Evolutionary conservation across 2,797 vertebrate genomes (phyloP).

Genomic region (Halcyon chelicuti): DNA sequence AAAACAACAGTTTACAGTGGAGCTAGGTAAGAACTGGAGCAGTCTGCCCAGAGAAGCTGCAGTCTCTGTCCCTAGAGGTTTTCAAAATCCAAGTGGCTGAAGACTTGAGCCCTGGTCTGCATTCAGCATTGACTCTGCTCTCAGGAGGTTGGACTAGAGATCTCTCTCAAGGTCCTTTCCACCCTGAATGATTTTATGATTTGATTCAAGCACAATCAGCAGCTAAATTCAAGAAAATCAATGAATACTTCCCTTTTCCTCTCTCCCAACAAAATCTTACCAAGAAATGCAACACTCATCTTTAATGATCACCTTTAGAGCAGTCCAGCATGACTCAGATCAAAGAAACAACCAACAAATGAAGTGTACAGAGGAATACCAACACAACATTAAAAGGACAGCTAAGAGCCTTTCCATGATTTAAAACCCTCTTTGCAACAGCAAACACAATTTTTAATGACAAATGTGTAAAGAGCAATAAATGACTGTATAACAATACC

Average conservation of each 20-base stretch:
- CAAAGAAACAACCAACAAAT: not conserved
- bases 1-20: not conserved
- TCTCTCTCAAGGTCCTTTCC: not conserved
- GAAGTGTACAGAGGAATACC: not conserved
- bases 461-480: not conserved
- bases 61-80: not conserved
- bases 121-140: not conserved
- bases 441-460: not conserved
- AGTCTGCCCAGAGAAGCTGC: not conserved
- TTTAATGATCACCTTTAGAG: not conserved
- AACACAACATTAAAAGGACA: not conserved
- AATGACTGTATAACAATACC: fast-evolving
- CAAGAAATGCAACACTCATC: not conserved
- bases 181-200: not conserved
- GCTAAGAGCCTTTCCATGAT: not conserved
- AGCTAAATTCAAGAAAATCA: not conserved
- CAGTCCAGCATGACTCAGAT: not conserved
- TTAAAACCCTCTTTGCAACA: not conserved
- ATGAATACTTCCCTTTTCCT: not conserved
- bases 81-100: not conserved
- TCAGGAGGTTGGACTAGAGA: not conserved
- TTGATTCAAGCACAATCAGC: not conserved
- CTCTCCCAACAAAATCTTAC: not conserved
- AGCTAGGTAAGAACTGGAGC: not conserved
- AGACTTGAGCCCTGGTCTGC: not conserved